Evolutionary conservation across 2,113 vertebrate genomes (phyloP).

Genomic region (Dinomys branickii): DNA sequence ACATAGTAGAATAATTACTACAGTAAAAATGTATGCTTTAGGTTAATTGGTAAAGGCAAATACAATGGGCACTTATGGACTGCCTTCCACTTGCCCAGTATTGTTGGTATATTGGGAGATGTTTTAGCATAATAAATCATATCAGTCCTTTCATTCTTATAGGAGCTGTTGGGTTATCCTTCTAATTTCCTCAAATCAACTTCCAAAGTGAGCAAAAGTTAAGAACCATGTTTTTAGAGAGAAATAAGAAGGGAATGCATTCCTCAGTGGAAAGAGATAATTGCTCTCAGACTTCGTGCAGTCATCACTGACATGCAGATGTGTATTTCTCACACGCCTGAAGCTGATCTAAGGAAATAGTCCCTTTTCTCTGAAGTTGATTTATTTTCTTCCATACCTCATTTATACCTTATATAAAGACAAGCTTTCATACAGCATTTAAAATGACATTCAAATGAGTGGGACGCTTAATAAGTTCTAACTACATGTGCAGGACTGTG

Average conservation of each 20-base stretch:
- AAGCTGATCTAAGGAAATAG: background rate
- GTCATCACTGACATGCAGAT: background rate
- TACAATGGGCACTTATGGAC: background rate
- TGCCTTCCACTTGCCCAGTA: background rate
- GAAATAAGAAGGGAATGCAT: background rate
- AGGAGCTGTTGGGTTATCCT: background rate
- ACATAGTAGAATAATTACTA: background rate
- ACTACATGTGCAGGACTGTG: background rate
- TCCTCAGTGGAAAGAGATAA: background rate
- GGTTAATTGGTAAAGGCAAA: background rate
- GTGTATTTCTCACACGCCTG: background rate
- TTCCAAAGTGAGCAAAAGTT: background rate
- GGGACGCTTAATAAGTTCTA: background rate
- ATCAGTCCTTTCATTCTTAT: background rate
- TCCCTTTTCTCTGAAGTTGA: background rate
- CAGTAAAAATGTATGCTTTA: background rate
- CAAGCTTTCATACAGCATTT: background rate
- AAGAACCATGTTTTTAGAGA: background rate
- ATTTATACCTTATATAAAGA: slow-evolving; percentile 11
- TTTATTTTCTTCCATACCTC: background rate
- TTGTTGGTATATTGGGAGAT: background rate
- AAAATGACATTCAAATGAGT: slow-evolving; percentile 6
- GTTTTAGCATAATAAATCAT: background rate
- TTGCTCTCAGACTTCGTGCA: background rate
- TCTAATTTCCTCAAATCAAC: background rate